Percentiles rank a stretch among this genome's conserved stretches.
Conservation (phyloP, 2,797 vertebrate genomes). For the Novumbra hubbsi region DNA sequence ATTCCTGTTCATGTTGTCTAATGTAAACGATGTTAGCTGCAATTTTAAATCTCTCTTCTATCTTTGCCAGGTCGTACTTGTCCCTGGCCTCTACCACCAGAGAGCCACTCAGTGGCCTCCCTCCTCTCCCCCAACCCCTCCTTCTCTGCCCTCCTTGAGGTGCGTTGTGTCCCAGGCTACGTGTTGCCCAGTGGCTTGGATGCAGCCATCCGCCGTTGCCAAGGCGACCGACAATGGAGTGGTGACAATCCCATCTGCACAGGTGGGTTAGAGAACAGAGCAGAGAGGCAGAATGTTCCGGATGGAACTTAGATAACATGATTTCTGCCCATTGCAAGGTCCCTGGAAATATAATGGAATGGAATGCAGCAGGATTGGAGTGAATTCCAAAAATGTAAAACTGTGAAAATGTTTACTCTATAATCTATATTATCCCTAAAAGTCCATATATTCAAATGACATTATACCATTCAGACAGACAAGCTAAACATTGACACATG, state of each 20-base stretch:
- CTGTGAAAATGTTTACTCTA: too few species aligned
- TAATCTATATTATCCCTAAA: too few species aligned
- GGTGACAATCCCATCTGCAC: conserved; percentile 74
- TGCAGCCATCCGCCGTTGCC: conserved; percentile 75
- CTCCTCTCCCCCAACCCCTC: conserved; percentile 74
- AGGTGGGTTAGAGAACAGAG: conserved; percentile 62
- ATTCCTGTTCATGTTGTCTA: not conserved
- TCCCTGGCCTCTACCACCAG: conserved; percentile 74
- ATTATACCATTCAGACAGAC: too few species aligned
- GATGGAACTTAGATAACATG: not conserved
- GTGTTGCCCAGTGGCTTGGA: conserved; percentile 66
- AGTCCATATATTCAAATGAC: too few species aligned
- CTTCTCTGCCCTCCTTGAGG: conserved; percentile 79
- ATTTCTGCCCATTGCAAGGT: not conserved
- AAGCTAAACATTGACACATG: too few species aligned
- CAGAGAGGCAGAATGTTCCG: conserved; percentile 3
- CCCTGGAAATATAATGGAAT: not conserved
- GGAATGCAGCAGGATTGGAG: not conserved
- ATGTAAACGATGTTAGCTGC: not conserved
- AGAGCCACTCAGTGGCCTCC: conserved; percentile 52
- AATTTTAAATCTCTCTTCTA: conserved; percentile 1
- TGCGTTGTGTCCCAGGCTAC: conserved; percentile 75
- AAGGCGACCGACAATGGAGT: conserved; percentile 83
- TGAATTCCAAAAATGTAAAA: too few species aligned
- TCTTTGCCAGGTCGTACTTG: conserved; percentile 71